Evolutionary conservation across 1,140 invertebrate species (phyloP).

Genomic region (Solen grandis): DNA sequence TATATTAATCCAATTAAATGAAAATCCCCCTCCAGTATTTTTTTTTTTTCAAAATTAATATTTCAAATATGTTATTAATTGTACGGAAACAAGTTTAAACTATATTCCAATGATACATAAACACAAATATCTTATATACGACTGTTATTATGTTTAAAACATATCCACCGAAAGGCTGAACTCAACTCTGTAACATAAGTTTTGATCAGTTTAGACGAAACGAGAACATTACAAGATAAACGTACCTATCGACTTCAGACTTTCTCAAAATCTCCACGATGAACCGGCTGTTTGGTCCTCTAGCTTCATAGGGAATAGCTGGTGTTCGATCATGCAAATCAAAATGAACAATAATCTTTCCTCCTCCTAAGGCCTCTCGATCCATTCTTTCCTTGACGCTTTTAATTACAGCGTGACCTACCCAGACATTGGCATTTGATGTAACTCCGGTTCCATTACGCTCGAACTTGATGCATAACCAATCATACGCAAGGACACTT

Average conservation of each 20-base stretch:
- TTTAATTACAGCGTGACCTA: constrained; percentile 51
- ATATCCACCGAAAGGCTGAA: no score
- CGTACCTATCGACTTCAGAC: constrained; percentile 57
- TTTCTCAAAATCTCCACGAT: constrained; percentile 50
- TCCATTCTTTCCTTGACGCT: constrained; percentile 18
- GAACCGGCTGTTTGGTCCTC: constrained; percentile 4
- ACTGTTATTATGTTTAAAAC: no score
- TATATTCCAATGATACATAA: no score
- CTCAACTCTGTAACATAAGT: no score
- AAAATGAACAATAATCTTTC: constrained; percentile 21
- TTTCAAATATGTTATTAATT: no score
- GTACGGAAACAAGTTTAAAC: no score
- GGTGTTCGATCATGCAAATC: constrained; percentile 21
- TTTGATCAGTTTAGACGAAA: no score
- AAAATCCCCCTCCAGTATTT: no score
- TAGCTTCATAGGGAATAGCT: constrained; percentile 1
- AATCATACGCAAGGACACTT: constrained; percentile 4
- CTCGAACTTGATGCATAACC: constrained; percentile 25
- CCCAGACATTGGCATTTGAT: constrained; percentile 27
- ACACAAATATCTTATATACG: no score
- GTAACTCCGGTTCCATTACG: background rate
- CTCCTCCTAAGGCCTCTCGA: background rate
- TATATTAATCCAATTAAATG: no score
- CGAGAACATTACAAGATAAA: no score
- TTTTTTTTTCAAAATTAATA: no score